Conservation (phyloP, 2,797 vertebrate genomes). For the Brachyrhaphis roseni region DNA sequence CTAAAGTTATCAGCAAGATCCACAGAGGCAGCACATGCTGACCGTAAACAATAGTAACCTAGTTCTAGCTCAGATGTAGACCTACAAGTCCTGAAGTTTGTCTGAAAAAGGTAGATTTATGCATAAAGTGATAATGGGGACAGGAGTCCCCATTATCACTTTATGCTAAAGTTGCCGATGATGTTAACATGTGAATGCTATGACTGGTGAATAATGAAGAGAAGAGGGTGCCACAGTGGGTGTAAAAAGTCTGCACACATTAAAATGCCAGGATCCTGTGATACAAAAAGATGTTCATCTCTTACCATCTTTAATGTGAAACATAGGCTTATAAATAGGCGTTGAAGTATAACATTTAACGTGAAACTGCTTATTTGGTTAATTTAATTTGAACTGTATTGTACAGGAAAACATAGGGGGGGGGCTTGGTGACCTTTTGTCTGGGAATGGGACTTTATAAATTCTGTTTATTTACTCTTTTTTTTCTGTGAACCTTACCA, state of each 20-base stretch:
- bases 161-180: constrained; percentile 34
- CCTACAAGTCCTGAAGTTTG: constrained; percentile 61
- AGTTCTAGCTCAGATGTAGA: constrained; percentile 67
- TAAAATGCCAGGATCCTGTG: background rate
- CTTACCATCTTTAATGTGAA: background rate
- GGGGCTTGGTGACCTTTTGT: background rate
- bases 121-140: constrained; percentile 36
- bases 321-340: background rate
- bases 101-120: constrained; percentile 48
- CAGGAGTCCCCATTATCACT: too few relatives aligned
- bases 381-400: background rate
- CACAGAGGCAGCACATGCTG: constrained; percentile 63
- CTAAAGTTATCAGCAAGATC: constrained; percentile 72
- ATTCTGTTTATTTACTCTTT: background rate
- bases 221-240: constrained; percentile 63
- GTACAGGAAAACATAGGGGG: background rate
- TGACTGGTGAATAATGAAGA: constrained; percentile 61
- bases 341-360: background rate
- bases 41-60: constrained; percentile 66
- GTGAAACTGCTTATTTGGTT: background rate
- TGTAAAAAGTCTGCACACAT: constrained; percentile 6
- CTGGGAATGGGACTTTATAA: background rate
- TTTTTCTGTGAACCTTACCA: background rate
- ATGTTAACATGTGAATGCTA: constrained; percentile 69
- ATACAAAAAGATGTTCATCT: background rate